A percentile compares a stretch with the other conserved stretches of the same genome.
phyloP scores from a whole-genome alignment of 2,888 invertebrate genomes.

The Anthrax anthrax region DNA sequence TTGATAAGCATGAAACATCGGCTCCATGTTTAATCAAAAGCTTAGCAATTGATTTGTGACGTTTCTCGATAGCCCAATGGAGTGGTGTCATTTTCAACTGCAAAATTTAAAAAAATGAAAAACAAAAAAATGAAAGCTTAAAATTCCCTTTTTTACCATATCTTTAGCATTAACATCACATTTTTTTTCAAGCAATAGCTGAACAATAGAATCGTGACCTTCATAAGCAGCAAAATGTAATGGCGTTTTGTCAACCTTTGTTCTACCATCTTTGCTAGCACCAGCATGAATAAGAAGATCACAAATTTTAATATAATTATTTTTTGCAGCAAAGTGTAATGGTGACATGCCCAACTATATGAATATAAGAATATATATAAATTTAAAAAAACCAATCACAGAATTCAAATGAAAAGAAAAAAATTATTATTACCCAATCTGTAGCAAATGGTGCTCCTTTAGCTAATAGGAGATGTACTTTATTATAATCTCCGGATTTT shows the following conservation, averaged over 20 bases:
- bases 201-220: conserved; percentile 62
- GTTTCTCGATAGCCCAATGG: conserved; percentile 85
- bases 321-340: conserved; percentile 71
- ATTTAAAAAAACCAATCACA: background rate
- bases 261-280: conserved; percentile 74
- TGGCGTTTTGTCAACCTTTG: conserved; percentile 85
- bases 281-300: conserved; percentile 73
- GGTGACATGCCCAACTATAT: conserved; percentile 75
- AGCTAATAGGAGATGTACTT: conserved; percentile 62
- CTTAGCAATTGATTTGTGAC: conserved; percentile 53
- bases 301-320: conserved; percentile 64
- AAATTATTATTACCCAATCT: conserved; percentile 58
- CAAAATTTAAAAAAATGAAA: conserved; percentile 12
- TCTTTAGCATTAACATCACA: conserved; percentile 62
- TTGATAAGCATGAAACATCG: conserved; percentile 49
- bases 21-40: conserved; percentile 61
- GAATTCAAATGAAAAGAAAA: background rate
- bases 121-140: conserved; percentile 1
- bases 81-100: conserved; percentile 80
- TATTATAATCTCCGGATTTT: conserved; percentile 59
- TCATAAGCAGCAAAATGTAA: conserved; percentile 78
- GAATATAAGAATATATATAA: background rate
- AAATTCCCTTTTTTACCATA: conserved; percentile 41
- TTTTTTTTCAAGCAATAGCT: conserved; percentile 50
- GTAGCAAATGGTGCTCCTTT: conserved; percentile 84